Evolutionary conservation across 2,113 vertebrate species (phyloP).

Genomic region (Pyrgilauda ruficollis): DNA sequence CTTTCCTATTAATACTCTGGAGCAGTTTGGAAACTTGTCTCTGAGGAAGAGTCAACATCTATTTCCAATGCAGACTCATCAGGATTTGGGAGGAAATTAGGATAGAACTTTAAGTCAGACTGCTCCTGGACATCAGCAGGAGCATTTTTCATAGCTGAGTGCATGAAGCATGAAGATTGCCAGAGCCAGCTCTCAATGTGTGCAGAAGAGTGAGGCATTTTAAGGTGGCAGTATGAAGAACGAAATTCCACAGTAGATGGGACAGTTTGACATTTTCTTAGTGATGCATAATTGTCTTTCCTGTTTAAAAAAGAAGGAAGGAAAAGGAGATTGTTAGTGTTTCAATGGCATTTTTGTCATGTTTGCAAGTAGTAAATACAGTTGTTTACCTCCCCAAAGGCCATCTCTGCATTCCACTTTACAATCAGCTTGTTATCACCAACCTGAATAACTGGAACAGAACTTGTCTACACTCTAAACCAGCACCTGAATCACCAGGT

Average conservation of each 20-base stretch:
- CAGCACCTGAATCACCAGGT: neutral
- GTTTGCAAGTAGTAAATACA: neutral
- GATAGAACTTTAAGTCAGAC: neutral
- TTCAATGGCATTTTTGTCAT: neutral
- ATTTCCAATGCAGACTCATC: slow-evolving; percentile 34
- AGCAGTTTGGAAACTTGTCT: slow-evolving; percentile 60
- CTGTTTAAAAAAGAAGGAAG: neutral
- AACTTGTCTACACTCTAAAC: neutral
- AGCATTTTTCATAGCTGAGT: neutral
- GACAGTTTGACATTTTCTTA: slow-evolving; percentile 75
- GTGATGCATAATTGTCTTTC: slow-evolving; percentile 29
- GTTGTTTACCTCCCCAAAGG: neutral
- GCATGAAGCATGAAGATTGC: slow-evolving; percentile 63
- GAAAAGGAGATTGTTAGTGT: neutral
- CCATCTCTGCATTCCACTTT: neutral
- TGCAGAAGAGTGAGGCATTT: slow-evolving; percentile 63
- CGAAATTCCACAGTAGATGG: slow-evolving; percentile 50
- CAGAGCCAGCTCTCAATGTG: slow-evolving; percentile 76
- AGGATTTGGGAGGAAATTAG: slow-evolving; percentile 3
- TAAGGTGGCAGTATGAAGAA: slow-evolving; percentile 3
- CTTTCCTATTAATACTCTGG: slow-evolving; percentile 38
- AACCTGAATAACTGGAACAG: neutral
- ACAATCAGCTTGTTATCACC: neutral
- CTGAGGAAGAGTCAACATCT: slow-evolving; percentile 58
- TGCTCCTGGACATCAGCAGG: neutral